Evolutionary conservation across 53 echinoderm and acorn worm species (phyloP), one percentile per base, ranked within the genome.

Genomic region (Apostichopus leukothele): DNA sequence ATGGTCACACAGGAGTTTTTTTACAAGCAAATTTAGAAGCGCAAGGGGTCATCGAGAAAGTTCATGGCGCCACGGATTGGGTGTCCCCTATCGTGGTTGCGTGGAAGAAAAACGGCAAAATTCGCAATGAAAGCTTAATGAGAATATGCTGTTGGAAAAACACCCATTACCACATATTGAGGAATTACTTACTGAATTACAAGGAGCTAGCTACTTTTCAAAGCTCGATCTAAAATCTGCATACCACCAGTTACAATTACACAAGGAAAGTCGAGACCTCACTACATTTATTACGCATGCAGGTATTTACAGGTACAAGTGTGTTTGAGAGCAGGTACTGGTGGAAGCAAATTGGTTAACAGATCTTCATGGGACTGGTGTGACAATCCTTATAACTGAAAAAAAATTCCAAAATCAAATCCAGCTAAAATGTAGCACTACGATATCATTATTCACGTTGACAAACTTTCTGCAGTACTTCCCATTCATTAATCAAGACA

Each of bases 201-300:
- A 67, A 14, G 89, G 89, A 16, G 88, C 92, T 4, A 89, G 85
- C 3, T 60, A 11, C 23, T 93, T 95, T 73, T 88, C 85, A 18
- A 94, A 93, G 53, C 63, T 92, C 16, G 90, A 94, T 83, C 85
- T 94, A 19, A 92, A 91, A 52, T 92, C 83, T 79, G 94, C 92
- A 5, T 92, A 90, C 66, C 92, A 94, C 73, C 92, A 94, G 57
- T 67, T 94, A 52, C 86, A 92, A 55, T 77, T 94, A 3, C 89
- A 90, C 73, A 55, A 74, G 60, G 18, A 60, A 4, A 57, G 83
- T 52, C 16, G 60, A 22, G 25, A 54, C 20, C 7, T 83, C 7
- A 83, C 83, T 10, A 55, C 83, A 3, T 83, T 83, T 16, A 25
- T 83, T 5, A 83, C 67, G 4, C 83, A 83, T 83, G 61, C 59